Conservation (phyloP, 92 coral and sea anemone genomes). For the Plumapathes pennacea region DNA sequence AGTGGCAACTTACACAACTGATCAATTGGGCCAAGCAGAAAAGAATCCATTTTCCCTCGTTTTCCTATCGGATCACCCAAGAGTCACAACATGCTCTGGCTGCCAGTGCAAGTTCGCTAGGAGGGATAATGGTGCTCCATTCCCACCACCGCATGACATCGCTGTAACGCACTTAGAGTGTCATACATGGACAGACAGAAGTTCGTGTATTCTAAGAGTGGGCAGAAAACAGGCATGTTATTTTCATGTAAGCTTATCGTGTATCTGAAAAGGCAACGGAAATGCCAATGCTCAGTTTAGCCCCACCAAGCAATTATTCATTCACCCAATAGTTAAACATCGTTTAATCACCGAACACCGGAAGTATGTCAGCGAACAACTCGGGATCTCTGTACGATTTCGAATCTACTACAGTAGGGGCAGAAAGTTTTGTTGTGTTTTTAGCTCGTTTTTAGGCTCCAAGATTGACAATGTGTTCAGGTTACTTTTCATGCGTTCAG, state of each 20-base stretch:
- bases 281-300: constrained; percentile 23
- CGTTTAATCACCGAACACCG: constrained; percentile 18
- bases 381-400: constrained; percentile 15
- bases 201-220: constrained; percentile 20
- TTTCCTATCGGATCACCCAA: constrained; percentile 38
- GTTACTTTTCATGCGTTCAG: no score
- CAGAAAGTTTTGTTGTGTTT: no score
- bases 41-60: constrained; percentile 25
- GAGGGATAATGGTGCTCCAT: constrained; percentile 30
- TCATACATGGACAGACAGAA: constrained; percentile 36
- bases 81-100: constrained; percentile 40
- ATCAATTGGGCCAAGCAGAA: no score
- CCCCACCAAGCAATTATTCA: constrained; percentile 12
- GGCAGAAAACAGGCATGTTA: constrained; percentile 42
- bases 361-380: constrained; percentile 17
- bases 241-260: constrained; percentile 31
- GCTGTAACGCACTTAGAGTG: constrained; percentile 36
- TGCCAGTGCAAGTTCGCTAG: constrained; percentile 29
- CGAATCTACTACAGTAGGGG: no score
- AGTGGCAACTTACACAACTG: no score
- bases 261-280: constrained; percentile 31
- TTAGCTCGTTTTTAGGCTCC: no score
- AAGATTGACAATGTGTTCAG: no score
- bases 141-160: constrained; percentile 44
- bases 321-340: constrained; percentile 25